A percentile compares a stretch with the other conserved stretches of the same genome.
phyloP scores from a whole-genome alignment of 2,797 vertebrate species.

The Benthosema pterotum region DNA sequence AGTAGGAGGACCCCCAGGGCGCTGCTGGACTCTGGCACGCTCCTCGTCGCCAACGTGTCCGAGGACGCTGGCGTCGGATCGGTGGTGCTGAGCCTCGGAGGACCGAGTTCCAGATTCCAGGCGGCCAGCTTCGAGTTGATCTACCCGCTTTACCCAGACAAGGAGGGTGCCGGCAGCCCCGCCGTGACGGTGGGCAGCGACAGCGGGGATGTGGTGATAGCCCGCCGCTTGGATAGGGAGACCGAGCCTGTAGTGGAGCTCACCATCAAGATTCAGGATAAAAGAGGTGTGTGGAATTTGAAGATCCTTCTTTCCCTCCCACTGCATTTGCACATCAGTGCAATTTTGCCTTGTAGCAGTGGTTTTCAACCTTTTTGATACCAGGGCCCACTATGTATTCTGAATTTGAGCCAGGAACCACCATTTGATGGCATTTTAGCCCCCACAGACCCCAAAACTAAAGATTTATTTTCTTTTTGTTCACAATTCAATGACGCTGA shows the following conservation, averaged over 20 bases:
- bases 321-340: too few species aligned
- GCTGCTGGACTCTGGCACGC: constrained; percentile 59
- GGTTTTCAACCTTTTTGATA: too few species aligned
- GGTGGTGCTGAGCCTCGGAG: constrained; percentile 78
- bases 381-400: too few species aligned
- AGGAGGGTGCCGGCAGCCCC: constrained; percentile 75
- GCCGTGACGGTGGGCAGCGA: constrained; percentile 82
- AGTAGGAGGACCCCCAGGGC: constrained; percentile 64
- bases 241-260: constrained; percentile 79
- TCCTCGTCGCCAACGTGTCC: constrained; percentile 78
- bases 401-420: too few species aligned
- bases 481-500: too few species aligned
- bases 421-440: too few species aligned
- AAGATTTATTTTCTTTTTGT: too few species aligned
- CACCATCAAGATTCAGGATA: constrained; percentile 83
- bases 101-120: constrained; percentile 75
- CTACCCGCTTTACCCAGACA: constrained; percentile 79
- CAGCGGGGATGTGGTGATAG: constrained; percentile 83
- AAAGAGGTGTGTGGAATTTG: constrained; percentile 84
- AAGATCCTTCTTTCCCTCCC: too few species aligned
- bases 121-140: constrained; percentile 81
- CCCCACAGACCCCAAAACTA: too few species aligned
- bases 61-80: constrained; percentile 83
- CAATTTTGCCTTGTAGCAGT: too few species aligned
- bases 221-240: constrained; percentile 83